phyloP scores from a whole-genome alignment of 1,140 invertebrate genomes.

The Heliconius eleuchia region DNA sequence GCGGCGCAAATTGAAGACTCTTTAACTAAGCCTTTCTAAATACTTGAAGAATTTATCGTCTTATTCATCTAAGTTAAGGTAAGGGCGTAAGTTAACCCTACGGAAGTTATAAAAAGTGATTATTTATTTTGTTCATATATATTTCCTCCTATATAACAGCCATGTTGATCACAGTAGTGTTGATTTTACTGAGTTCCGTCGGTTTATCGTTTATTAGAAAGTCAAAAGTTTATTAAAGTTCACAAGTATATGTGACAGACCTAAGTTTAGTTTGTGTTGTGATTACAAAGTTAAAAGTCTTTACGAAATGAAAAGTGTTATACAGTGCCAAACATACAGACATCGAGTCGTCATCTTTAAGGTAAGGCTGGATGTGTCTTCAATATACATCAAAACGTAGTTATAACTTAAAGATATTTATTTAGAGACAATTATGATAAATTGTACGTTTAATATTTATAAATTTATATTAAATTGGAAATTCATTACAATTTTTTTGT shows the following conservation, averaged over 20 bases:
- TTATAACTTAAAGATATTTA: slow-evolving; percentile 42
- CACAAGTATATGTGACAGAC: slow-evolving; percentile 80
- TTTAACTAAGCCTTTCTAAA: slow-evolving; percentile 59
- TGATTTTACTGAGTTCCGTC: slow-evolving; percentile 79
- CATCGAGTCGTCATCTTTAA: slow-evolving; percentile 75
- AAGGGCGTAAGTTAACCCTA: slow-evolving; percentile 78
- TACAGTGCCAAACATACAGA: slow-evolving; percentile 77
- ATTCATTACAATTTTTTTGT: slow-evolving; percentile 6
- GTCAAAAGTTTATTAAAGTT: slow-evolving; percentile 63
- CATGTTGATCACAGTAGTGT: slow-evolving; percentile 79
- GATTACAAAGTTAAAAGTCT: slow-evolving; percentile 76
- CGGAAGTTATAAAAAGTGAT: slow-evolving; percentile 77
- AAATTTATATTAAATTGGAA: slow-evolving; percentile 1
- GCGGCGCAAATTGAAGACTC: slow-evolving; percentile 73
- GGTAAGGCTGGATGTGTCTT: slow-evolving; percentile 80
- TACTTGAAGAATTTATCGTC: slow-evolving; percentile 76
- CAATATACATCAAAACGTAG: slow-evolving; percentile 76
- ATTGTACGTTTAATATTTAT: slow-evolving; percentile 13
- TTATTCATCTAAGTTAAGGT: slow-evolving; percentile 77
- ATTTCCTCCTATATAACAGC: slow-evolving; percentile 79
- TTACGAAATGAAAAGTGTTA: slow-evolving; percentile 77
- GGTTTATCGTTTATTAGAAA: slow-evolving; percentile 73
- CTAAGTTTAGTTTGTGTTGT: slow-evolving; percentile 79
- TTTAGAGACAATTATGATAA: slow-evolving; percentile 10
- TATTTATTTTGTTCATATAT: slow-evolving; percentile 78